Conservation (phyloP, 2,113 vertebrate genomes). For the Ophthalmolycus amberensis region DNA sequence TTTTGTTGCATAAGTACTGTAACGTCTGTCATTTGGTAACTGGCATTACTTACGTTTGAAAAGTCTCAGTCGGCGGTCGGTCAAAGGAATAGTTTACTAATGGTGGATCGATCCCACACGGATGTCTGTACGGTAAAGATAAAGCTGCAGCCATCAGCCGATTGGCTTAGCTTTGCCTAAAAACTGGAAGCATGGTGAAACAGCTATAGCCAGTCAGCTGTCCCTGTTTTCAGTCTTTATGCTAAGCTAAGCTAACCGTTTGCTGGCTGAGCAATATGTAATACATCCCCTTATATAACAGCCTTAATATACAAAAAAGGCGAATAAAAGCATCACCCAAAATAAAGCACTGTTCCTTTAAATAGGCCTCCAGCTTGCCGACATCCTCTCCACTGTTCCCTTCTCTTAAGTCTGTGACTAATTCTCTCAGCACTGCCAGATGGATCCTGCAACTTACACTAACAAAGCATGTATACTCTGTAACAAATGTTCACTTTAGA, state of each 20-base stretch:
- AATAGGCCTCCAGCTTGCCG: conserved; percentile 28
- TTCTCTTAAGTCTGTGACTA: conserved; percentile 51
- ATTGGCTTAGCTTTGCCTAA: not conserved
- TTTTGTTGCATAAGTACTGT: not conserved
- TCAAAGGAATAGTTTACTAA: not conserved
- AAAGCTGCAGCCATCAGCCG: not conserved
- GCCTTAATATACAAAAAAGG: not conserved
- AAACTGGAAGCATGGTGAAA: not conserved
- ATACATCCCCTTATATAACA: not conserved
- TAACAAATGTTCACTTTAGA: conserved; percentile 74
- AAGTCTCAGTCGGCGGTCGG: not conserved
- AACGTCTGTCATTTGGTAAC: not conserved
- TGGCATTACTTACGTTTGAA: not conserved
- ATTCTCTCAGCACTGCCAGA: conserved; percentile 65
- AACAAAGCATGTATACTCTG: conserved; percentile 70
- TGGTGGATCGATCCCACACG: not conserved
- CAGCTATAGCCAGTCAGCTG: not conserved
- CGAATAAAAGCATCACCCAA: not conserved
- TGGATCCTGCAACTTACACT: conserved; percentile 70
- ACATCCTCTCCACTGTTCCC: conserved; percentile 17
- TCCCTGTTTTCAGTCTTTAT: not conserved
- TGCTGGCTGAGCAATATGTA: not conserved
- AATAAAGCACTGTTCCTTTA: conserved; percentile 24
- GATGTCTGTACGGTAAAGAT: not conserved
- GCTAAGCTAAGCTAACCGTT: not conserved